Evolutionary conservation across 2,113 vertebrate species (phyloP), one percentile per base, ranked within the genome.

Genomic region (Promerops cafer): DNA sequence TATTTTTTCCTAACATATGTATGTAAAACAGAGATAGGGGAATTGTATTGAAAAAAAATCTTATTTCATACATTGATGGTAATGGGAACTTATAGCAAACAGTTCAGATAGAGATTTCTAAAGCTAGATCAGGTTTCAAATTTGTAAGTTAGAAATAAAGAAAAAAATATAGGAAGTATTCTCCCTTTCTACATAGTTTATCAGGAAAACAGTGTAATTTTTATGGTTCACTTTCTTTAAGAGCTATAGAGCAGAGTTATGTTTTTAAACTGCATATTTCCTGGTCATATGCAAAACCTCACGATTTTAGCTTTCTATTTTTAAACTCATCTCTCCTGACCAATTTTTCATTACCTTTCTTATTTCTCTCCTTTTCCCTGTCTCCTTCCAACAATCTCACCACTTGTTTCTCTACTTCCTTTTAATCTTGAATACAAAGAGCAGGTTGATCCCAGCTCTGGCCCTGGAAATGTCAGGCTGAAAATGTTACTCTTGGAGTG

Each of bases 391-490:
- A 77, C 54, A 74, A 44, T 77, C 47, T 86, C n/a, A 13, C 30
- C 3, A 6, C 77, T 89, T 79, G 39, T 96, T 96, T 91, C 89
- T 82, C 71, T 64, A 65, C 83, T 93, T 84, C 37, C 57, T 92
- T 93, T 96, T 94, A 87, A 83, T 92, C 93, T 87, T 85, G 56
- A 70, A 75, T 80, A 94, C 85, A 94, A 94, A 95, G 93, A 95
- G 65, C 52, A 91, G 68, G 94, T 90, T 96, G 95, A 94, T 96
- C 95, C 91, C 86, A 87, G 87, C 80, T 84, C 93, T 96, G 92
- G 90, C 76, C 93, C 93, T 94, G 91, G 91, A 93, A 97, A 97
- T 97, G 97, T 97, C 97, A 98, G 89, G 87, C 89, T 95, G 92
- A 85, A 97, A 97, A 96, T 92, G 95, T 93, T 97, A 94, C 90